Conservation (phyloP, 2,797 vertebrate species). For the Momotus momota region DNA sequence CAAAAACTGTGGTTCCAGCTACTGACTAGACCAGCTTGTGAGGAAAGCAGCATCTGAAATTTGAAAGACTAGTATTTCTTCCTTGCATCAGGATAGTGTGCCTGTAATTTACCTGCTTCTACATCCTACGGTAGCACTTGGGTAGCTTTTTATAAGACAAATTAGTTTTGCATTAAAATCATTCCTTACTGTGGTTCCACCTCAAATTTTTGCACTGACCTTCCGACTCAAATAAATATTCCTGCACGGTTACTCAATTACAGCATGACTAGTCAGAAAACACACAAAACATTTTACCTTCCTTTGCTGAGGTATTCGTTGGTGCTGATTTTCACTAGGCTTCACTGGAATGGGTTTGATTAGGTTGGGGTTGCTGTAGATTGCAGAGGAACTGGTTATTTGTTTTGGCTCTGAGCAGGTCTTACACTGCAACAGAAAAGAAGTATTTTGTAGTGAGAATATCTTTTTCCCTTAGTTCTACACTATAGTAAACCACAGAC, state of each 20-base stretch:
- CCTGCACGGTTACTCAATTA: neutral
- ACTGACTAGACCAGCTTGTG: neutral
- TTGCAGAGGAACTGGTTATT: constrained; percentile 89
- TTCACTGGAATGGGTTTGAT: constrained; percentile 97
- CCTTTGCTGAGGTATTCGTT: constrained; percentile 69
- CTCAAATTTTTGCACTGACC: neutral
- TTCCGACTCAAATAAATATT: neutral
- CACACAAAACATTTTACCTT: constrained; percentile 57
- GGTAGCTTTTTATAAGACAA: neutral
- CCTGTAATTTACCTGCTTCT: neutral
- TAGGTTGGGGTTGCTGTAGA: constrained; percentile 90
- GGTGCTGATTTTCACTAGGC: constrained; percentile 78
- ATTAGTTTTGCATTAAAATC: neutral
- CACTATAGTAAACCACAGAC: neutral
- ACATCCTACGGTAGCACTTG: neutral
- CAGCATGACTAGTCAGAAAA: neutral
- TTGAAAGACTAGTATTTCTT: neutral
- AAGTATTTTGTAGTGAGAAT: neutral
- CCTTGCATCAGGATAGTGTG: rapidly evolving
- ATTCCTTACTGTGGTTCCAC: neutral
- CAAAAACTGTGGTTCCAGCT: neutral
- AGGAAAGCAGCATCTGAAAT: neutral
- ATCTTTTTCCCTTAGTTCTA: neutral
- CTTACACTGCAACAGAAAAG: constrained; percentile 82
- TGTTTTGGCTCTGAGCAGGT: constrained; percentile 92